A percentile compares a stretch with the other conserved stretches of the same genome.
Evolutionary conservation across 2,113 vertebrate species (phyloP).

Genomic region (Sardina pilchardus): DNA sequence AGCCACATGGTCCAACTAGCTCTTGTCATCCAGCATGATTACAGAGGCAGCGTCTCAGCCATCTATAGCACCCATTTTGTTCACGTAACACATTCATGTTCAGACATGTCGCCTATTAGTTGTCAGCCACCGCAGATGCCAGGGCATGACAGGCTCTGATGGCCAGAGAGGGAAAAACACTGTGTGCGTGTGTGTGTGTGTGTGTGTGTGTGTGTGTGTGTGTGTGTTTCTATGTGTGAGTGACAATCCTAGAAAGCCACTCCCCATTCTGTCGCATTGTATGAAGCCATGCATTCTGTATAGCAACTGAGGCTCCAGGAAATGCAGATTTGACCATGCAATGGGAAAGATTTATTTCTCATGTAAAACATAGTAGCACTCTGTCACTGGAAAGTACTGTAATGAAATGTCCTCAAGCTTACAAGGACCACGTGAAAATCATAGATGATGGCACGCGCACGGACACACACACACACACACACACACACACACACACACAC

Average conservation of each 20-base stretch:
- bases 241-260: neutral
- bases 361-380: neutral
- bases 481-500: constrained; percentile 12
- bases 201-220: neutral
- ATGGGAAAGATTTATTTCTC: neutral
- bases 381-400: neutral
- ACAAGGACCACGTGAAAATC: neutral
- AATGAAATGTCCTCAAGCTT: neutral
- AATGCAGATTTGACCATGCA: neutral
- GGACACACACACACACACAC: constrained; percentile 16
- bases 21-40: neutral
- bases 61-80: neutral
- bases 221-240: neutral
- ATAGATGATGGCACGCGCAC: neutral
- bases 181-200: neutral
- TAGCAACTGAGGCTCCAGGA: neutral
- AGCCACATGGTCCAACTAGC: neutral
- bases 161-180: neutral
- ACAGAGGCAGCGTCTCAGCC: neutral
- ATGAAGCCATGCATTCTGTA: neutral
- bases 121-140: neutral
- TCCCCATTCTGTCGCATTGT: neutral
- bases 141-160: neutral
- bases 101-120: neutral
- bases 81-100: neutral